Evolutionary conservation across 2,797 vertebrate species (phyloP).

Genomic region (Pseudotriccus pelzelni): DNA sequence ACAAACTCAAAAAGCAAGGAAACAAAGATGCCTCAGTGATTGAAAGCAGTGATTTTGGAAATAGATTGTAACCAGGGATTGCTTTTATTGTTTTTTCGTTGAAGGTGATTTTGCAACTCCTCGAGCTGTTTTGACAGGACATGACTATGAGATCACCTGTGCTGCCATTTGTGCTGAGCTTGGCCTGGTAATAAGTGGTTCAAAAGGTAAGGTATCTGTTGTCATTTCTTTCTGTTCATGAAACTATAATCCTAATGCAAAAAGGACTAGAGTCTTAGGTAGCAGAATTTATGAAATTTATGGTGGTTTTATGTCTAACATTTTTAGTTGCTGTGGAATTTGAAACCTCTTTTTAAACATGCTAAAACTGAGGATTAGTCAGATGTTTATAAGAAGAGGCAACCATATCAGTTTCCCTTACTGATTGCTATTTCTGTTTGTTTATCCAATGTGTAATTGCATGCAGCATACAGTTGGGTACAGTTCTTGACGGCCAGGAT

Average conservation of each 20-base stretch:
- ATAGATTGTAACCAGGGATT: not conserved
- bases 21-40: not conserved
- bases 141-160: conserved; percentile 94
- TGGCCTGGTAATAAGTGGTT: conserved; percentile 94
- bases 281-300: not conserved
- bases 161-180: conserved; percentile 93
- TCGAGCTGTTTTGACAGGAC: conserved; percentile 91
- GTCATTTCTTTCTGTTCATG: not conserved
- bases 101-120: conserved; percentile 89
- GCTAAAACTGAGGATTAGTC: not conserved
- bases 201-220: conserved; percentile 83
- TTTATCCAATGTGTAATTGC: not conserved
- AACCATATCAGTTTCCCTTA: not conserved
- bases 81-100: conserved; percentile 30
- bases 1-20: not conserved
- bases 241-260: not conserved
- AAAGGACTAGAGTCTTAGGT: not conserved
- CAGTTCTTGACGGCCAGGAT: not conserved
- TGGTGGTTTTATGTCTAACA: not conserved
- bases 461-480: not conserved
- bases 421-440: not conserved
- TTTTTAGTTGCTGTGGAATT: not conserved
- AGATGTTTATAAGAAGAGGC: not conserved
- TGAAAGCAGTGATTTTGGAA: not conserved
- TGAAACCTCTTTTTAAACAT: not conserved